A percentile compares a stretch with the other conserved stretches of the same genome.
These are phyloP conservation scores for Elysia crispata DNA, from an alignment of 2,888 invertebrate species.

Conservation along the genomic window DNA sequence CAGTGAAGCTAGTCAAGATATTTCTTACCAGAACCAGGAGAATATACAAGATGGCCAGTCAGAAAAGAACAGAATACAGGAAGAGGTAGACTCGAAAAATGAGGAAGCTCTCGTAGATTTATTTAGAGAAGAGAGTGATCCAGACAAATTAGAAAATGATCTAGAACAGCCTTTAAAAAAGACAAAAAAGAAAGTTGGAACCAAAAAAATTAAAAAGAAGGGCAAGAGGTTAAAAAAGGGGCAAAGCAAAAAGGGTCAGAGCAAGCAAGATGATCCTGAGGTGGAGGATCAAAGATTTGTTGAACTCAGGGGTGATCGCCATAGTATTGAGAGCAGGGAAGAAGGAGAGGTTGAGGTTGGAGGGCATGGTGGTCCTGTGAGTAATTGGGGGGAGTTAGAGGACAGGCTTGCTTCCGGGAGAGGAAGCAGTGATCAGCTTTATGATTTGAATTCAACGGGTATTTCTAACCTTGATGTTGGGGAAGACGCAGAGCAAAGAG, in stretches of 20 bases:
- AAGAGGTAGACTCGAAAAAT: conserved; percentile 34
- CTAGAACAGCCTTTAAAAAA: conserved; percentile 38
- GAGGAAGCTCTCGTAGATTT: conserved; percentile 41
- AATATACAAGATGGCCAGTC: not conserved
- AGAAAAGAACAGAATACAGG: conserved; percentile 22
- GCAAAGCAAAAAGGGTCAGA: conserved; percentile 35
- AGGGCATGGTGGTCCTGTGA: not conserved
- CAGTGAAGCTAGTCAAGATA: not conserved
- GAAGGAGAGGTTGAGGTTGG: conserved; percentile 41
- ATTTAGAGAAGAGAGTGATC: conserved; percentile 38
- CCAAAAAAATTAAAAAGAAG: conserved; percentile 44
- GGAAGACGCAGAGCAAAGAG: conserved; percentile 29
- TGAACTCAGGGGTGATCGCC: conserved; percentile 39
- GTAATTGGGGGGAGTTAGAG: conserved; percentile 19
- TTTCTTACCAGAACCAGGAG: not conserved
- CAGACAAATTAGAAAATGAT: conserved; percentile 41
- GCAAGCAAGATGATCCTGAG: not conserved
- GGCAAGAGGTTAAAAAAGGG: conserved; percentile 44
- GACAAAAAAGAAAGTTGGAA: conserved; percentile 24
- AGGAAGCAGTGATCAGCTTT: not conserved
- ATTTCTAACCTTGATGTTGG: conserved; percentile 35
- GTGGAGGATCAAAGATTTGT: conserved; percentile 45
- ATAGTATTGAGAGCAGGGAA: conserved; percentile 25
- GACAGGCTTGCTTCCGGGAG: conserved; percentile 6
- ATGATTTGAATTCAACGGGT: not conserved